Conservation (phyloP, 1,140 invertebrate species). For the Platyscapa corneri region DNA sequence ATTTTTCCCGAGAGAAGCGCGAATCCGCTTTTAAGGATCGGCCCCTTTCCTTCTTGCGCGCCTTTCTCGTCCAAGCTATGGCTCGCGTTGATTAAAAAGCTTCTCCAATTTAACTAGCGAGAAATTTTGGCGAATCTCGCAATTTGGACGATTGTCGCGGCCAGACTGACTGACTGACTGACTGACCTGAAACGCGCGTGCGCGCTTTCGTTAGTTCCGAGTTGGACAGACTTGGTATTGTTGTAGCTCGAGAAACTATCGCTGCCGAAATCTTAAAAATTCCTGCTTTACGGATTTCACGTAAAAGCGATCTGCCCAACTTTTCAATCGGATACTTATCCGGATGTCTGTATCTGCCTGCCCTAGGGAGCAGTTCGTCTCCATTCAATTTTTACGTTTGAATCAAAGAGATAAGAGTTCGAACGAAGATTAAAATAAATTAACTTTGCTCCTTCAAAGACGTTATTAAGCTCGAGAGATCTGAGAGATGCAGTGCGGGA, state of each 20-base stretch:
- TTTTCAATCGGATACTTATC: neutral
- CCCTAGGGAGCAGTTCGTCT: neutral
- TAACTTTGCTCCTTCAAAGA: neutral
- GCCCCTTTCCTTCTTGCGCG: no score
- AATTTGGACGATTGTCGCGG: no score
- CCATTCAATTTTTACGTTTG: constrained; percentile 3
- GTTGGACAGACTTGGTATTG: no score
- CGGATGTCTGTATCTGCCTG: neutral
- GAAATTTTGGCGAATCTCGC: no score
- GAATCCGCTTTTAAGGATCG: neutral
- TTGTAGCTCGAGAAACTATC: no score
- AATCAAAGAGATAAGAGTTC: neutral
- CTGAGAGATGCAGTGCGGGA: neutral
- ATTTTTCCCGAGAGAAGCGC: neutral
- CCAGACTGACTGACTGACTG: no score
- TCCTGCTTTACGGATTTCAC: neutral
- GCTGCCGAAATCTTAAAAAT: neutral
- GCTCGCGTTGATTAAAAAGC: no score
- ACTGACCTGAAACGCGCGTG: no score
- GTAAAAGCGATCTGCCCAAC: neutral
- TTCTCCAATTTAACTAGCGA: no score
- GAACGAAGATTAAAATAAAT: neutral
- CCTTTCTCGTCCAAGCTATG: no score
- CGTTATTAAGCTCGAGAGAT: neutral
- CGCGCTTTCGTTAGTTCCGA: no score